Conservation (phyloP, 2,888 invertebrate genomes). For the Loripinus fragilis region DNA sequence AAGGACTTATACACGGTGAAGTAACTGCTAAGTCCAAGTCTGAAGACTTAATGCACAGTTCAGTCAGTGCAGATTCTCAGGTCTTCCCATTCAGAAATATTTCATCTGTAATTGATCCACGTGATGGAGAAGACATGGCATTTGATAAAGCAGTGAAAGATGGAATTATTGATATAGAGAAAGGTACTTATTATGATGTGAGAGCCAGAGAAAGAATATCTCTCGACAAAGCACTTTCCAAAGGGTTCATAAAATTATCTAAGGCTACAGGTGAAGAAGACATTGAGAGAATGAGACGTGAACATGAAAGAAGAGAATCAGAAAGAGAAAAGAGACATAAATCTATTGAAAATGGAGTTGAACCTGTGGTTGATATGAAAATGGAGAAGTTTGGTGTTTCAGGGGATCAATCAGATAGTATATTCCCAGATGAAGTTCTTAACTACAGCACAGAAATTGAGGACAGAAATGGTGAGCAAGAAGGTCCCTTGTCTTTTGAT, state of each 20-base stretch:
- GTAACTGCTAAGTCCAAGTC: conserved; percentile 74
- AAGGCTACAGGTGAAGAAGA: conserved; percentile 73
- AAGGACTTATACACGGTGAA: conserved; percentile 88
- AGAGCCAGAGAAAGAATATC: conserved; percentile 91
- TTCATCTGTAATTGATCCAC: conserved; percentile 89
- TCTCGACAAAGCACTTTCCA: conserved; percentile 92
- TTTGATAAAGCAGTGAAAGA: conserved; percentile 75
- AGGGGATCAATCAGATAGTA: conserved; percentile 55
- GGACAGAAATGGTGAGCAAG: conserved; percentile 42
- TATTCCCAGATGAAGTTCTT: conserved; percentile 72
- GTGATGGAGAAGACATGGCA: conserved; percentile 85
- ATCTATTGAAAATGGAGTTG: conserved; percentile 62
- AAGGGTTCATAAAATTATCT: conserved; percentile 86
- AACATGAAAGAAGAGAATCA: conserved; percentile 55
- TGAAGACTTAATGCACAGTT: conserved; percentile 75
- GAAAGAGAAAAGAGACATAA: conserved; percentile 55
- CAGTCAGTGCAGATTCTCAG: conserved; percentile 69
- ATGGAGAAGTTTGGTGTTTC: conserved; percentile 70
- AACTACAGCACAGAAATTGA: conserved; percentile 74
- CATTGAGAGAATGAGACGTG: conserved; percentile 69
- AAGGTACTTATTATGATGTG: conserved; percentile 92
- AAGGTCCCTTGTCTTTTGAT: conserved; percentile 43
- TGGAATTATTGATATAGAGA: conserved; percentile 82
- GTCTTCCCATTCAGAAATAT: conserved; percentile 73
- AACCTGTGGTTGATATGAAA: conserved; percentile 75